Evolutionary conservation across 2,888 invertebrate species (phyloP), one percentile per base, ranked within the genome.

Genomic region (Yponomeuta cagnagella): DNA sequence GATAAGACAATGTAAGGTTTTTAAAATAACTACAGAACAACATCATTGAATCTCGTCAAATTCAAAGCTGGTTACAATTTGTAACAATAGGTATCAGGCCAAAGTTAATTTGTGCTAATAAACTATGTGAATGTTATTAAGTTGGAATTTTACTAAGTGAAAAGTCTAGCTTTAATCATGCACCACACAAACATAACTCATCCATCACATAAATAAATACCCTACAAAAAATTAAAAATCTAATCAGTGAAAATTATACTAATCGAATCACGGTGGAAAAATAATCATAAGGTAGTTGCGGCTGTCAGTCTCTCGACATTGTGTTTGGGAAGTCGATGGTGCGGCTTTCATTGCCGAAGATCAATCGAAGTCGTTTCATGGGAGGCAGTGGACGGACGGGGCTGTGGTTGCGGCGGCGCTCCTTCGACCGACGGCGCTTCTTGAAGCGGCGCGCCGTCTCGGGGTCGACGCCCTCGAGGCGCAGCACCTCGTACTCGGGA

Each of bases 301-400:
- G 83, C 87, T 86, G 92, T 93, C 93, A 92, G 90, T 92, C 92
- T 86, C 93, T 93, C 81, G 93, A 91, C 80, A 94, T 92, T 89
- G 94, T 94, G 90, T 95, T 94, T 87, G 97, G 97, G 92, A 97
- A 94, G 93, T 97, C 96, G 83, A 97, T 97, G 82, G 96, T 97
- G 82, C 95, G 96, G 82, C 96, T 96, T 87, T 97, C 97, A 85
- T 97, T 97, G 77, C 97, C 97, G 81, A 97, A 96, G 80, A 97
- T 97, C 81, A 98, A 93, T 81, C 96, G 94, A 84, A 98, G 93
- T 80, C 97, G 94, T 89, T 97, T 98, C 94, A 96, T 95, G 70
- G 96, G 95, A 74, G 95, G 95, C 79, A 94, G 93, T 76, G 94
- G 93, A 84, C 89, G 89, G 82, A 92, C 85, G 74, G 90, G 90